Evolutionary conservation across 2,113 vertebrate genomes (phyloP), one percentile per base, ranked within the genome.

Genomic region (Pomatorhinus ruficollis): DNA sequence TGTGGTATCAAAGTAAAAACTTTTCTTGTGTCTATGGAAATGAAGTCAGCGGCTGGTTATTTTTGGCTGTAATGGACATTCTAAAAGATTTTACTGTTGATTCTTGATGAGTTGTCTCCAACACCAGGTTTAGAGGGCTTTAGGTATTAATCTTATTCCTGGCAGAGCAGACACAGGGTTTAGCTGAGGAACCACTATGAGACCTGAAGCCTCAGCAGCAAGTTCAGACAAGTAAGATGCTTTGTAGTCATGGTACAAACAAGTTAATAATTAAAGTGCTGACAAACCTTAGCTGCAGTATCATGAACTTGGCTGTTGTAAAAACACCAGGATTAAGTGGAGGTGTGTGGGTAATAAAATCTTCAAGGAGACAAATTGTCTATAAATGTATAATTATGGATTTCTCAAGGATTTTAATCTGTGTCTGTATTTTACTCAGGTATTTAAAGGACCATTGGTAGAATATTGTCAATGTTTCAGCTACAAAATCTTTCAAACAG

Each of bases 351-450:
- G 42, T 94, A 87, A 89, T 94, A 97, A 88, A 95, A 88, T 93
- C 90, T 97, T 94, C 87, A 92, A 95, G 95, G 89, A 82, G 96
- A 77, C 54, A 95, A 96, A 96, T 94, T 63, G 53, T 90, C 87
- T 94, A 30, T 90, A 93, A 96, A 96, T 97, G 87, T 88, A 83
- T 97, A 97, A 97, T 96, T 96, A 72, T n/a, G 42, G 44, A 24
- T 97, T 97, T 97, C 96, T 97, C 94, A 89, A 96, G 68, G 82
- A 95, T 93, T 95, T 96, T 96, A 94, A 96, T 95, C 47, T 69
- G 22, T 69, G 16, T 85, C 92, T 94, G 33, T 61, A 93, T 97
- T 98, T 98, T 77, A 86, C 92, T 89, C 93, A 94, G 89, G 70
- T 52, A 95, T 44, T 79, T 93, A 93, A 90, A 91, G 89, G 75